Conservation (phyloP, 2,113 vertebrate genomes). For the Gallinago media region DNA sequence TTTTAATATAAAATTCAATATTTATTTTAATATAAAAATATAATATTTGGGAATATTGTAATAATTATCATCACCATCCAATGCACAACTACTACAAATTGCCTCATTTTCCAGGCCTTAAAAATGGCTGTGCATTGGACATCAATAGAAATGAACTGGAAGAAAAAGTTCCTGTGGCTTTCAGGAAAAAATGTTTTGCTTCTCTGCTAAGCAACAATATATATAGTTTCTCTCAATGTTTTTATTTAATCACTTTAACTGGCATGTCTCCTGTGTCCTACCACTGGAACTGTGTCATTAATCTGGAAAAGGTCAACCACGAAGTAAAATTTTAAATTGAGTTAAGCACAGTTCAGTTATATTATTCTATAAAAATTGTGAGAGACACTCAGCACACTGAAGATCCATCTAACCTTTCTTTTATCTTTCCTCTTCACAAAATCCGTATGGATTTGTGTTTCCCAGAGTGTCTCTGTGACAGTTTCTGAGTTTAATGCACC, state of each 20-base stretch:
- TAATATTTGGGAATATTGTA: neutral
- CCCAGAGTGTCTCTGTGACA: neutral
- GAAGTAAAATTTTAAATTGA: conserved; percentile 7
- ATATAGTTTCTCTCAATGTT: neutral
- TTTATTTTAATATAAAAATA: neutral
- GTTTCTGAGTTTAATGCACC: neutral
- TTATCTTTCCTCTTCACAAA: neutral
- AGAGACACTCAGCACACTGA: neutral
- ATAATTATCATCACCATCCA: neutral
- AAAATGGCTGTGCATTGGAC: too few species aligned
- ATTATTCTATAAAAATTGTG: neutral
- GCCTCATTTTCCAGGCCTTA: neutral
- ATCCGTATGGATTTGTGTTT: neutral
- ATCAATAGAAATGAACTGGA: too few species aligned
- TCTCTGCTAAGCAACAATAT: conserved; percentile 15
- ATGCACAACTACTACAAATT: neutral
- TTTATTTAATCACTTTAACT: conserved; percentile 15
- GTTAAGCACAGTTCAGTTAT: neutral
- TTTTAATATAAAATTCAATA: neutral
- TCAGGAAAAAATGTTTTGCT: conserved; percentile 1
- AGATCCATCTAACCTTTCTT: neutral
- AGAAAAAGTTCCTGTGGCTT: conserved; percentile 11
- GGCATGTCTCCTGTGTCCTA: neutral
- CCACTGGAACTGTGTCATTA: conserved; percentile 7
- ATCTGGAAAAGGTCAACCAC: conserved; percentile 35